Evolutionary conservation across 2,113 vertebrate genomes (phyloP).

Genomic region (Gyps fulvus): DNA sequence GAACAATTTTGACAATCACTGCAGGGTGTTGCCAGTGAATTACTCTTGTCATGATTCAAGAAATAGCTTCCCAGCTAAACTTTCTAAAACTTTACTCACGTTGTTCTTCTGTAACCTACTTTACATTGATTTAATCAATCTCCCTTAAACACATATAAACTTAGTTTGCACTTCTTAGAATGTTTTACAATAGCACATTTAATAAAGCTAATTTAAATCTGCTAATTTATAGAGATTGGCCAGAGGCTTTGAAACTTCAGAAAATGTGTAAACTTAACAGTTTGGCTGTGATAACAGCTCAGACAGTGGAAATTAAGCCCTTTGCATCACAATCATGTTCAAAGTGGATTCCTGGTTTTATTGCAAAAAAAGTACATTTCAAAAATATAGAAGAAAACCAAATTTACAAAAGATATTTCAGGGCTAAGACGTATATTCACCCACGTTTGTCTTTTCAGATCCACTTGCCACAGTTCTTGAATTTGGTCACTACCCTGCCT

Average conservation of each 20-base stretch:
- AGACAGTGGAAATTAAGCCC: conserved; percentile 55
- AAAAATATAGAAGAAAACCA: background rate
- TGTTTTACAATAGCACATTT: conserved; percentile 75
- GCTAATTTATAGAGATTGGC: conserved; percentile 75
- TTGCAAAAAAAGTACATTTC: background rate
- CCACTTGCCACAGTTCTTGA: background rate
- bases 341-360: background rate
- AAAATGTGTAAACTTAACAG: conserved; percentile 71
- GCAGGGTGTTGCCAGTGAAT: conserved; percentile 5
- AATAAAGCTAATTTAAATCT: conserved; percentile 77
- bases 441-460: background rate
- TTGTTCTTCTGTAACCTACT: conserved; percentile 68
- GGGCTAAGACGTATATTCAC: background rate
- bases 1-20: background rate
- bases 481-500: background rate
- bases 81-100: conserved; percentile 63
- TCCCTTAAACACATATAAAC: conserved; percentile 69
- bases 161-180: conserved; percentile 58
- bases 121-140: conserved; percentile 67
- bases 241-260: conserved; percentile 69
- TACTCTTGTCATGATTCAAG: conserved; percentile 18
- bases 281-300: conserved; percentile 69
- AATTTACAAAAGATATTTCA: background rate
- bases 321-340: conserved; percentile 34
- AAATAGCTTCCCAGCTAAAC: conserved; percentile 39